Conservation (phyloP, 53 echinoderm and acorn worm genomes). For the Paracentrotus lividus region DNA sequence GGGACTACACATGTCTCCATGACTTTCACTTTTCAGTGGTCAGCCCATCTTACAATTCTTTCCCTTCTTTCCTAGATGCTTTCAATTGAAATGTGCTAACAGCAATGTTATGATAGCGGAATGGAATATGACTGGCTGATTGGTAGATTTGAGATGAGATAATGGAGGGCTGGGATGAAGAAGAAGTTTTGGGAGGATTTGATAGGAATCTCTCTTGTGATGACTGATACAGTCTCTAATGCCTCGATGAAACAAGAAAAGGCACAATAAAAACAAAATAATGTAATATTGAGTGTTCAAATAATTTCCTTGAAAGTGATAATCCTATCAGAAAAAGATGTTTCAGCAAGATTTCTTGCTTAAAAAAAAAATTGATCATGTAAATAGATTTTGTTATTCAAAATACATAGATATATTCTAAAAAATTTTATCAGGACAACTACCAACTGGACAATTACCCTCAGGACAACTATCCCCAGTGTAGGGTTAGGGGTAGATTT, state of each 20-base stretch:
- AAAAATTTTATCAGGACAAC: no score
- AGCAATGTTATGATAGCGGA: conserved; percentile 67
- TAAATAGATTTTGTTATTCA: not conserved
- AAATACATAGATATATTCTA: no score
- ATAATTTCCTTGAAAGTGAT: not conserved
- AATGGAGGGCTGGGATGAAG: conserved; percentile 15
- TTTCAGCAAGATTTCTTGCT: not conserved
- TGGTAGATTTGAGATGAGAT: conserved; percentile 18
- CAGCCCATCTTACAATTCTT: conserved; percentile 9
- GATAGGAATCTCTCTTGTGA: conserved; percentile 29
- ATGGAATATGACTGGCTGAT: conserved; percentile 54
- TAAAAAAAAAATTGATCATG: not conserved
- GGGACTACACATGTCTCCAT: conserved; percentile 53
- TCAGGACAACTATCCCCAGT: no score
- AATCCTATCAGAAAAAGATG: not conserved
- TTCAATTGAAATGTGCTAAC: conserved; percentile 56
- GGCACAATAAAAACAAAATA: not conserved
- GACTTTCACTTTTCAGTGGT: conserved; percentile 52
- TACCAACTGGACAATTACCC: no score
- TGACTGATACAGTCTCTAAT: conserved; percentile 21
- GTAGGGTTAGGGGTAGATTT: no score
- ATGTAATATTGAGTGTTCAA: not conserved
- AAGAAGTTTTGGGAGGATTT: conserved; percentile 4
- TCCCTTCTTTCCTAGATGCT: not conserved
- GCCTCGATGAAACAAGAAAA: no score